These are phyloP conservation scores for Plecotus auritus DNA, from an alignment of 2,113 vertebrate genomes.

Conservation along the genomic window DNA sequence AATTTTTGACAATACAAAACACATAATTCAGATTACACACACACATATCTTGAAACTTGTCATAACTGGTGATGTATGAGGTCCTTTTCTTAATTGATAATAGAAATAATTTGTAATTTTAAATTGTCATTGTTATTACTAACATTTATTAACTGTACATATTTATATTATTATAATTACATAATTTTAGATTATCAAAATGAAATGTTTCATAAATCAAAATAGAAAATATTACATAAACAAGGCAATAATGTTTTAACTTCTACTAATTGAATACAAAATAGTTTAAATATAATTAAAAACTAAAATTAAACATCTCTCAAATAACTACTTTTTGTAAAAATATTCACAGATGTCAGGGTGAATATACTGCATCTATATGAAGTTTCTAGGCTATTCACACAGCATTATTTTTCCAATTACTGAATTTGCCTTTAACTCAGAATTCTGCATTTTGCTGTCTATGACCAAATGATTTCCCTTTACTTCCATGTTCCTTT, in stretches of 20 bases:
- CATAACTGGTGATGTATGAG: background rate
- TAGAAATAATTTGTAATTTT: background rate
- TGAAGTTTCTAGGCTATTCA: slow-evolving; percentile 62
- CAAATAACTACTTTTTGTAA: background rate
- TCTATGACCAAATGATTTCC: slow-evolving; percentile 70
- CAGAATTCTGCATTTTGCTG: slow-evolving; percentile 57
- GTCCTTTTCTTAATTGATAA: background rate
- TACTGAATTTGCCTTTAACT: slow-evolving; percentile 56
- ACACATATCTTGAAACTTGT: background rate
- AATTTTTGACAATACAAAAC: background rate
- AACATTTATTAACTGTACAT: background rate
- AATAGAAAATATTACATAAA: background rate
- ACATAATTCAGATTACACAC: background rate
- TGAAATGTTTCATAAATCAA: background rate
- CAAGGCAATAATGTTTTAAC: background rate
- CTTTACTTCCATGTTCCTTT: slow-evolving; percentile 51
- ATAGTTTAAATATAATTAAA: background rate
- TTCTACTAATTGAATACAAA: background rate
- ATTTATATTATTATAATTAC: background rate
- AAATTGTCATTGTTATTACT: background rate
- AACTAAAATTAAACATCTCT: background rate
- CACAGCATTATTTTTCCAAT: slow-evolving; percentile 66
- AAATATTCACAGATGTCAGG: slow-evolving; percentile 21
- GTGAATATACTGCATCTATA: background rate
- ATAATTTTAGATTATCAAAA: background rate